These are phyloP conservation scores for Dasysyrphus albostriatus DNA, from an alignment of 2,888 invertebrate species.

Conservation along the genomic window DNA sequence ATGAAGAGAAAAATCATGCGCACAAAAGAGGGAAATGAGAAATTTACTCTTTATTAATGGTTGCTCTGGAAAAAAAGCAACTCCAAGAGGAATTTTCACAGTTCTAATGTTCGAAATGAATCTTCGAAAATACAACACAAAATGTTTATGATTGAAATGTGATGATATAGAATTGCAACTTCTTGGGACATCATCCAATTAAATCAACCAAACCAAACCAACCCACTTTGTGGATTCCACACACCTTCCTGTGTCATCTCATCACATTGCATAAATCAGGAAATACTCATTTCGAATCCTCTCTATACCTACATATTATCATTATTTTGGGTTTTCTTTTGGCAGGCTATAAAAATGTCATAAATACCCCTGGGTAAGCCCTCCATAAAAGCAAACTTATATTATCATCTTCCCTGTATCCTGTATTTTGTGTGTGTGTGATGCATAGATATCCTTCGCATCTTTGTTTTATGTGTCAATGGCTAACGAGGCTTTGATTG, in stretches of 20 bases:
- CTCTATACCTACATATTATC: constrained; percentile 45
- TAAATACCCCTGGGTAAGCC: constrained; percentile 39
- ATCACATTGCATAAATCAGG: constrained; percentile 53
- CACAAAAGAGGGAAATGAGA: constrained; percentile 9
- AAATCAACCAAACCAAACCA: not conserved
- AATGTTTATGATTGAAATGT: not conserved
- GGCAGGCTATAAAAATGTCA: constrained; percentile 61
- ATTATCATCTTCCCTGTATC: not conserved
- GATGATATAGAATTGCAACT: not conserved
- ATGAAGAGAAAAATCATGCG: constrained; percentile 46
- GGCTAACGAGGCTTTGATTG: constrained; percentile 73
- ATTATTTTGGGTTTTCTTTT: constrained; percentile 50
- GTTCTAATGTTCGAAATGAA: constrained; percentile 15
- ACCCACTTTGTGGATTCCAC: not conserved
- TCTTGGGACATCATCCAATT: constrained; percentile 57
- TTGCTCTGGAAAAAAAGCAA: not conserved
- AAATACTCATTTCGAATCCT: constrained; percentile 64
- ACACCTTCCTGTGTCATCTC: not conserved
- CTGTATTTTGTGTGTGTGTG: not conserved
- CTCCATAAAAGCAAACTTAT: not conserved
- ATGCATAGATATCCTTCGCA: constrained; percentile 19
- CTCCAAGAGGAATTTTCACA: not conserved
- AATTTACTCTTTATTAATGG: not conserved
- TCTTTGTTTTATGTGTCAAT: constrained; percentile 51
- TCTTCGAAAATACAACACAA: constrained; percentile 12